A percentile compares a stretch with the other conserved stretches of the same genome.
Conservation (phyloP, 2,797 vertebrate genomes). For the Phataginus tetradactyla region DNA sequence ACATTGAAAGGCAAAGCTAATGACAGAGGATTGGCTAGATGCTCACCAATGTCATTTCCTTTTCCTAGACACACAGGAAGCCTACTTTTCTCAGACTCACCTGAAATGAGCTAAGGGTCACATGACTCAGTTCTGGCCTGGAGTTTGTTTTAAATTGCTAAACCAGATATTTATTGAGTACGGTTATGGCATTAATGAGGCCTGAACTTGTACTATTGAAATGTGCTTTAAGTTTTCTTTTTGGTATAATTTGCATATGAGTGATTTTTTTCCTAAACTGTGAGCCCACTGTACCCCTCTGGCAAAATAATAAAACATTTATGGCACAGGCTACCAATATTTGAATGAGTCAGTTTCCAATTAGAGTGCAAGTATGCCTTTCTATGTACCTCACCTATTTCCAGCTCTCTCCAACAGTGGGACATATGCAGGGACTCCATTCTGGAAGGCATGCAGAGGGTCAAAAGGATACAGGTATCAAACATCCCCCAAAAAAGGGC, state of each 20-base stretch:
- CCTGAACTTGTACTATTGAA: conserved; percentile 45
- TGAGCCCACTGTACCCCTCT: not conserved
- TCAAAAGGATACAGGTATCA: not conserved
- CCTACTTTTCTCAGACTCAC: not conserved
- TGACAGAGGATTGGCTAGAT: not conserved
- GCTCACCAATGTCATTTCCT: not conserved
- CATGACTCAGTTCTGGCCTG: not conserved
- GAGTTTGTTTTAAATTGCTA: conserved; percentile 44
- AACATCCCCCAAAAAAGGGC: not conserved
- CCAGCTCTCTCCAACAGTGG: not conserved
- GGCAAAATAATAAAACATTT: not conserved
- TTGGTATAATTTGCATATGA: not conserved
- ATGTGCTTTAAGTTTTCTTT: conserved; percentile 5
- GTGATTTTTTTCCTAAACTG: not conserved
- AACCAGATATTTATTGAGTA: not conserved
- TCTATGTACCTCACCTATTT: not conserved
- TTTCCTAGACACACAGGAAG: not conserved
- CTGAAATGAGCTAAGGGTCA: not conserved
- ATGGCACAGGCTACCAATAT: not conserved
- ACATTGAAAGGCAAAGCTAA: not conserved
- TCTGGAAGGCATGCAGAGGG: not conserved
- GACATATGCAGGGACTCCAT: not conserved
- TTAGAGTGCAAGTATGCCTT: not conserved
- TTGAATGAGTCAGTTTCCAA: not conserved
- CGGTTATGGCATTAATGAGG: conserved; percentile 3